Conservation (phyloP, 2,113 vertebrate species). For the Nansenia antarctica region DNA sequence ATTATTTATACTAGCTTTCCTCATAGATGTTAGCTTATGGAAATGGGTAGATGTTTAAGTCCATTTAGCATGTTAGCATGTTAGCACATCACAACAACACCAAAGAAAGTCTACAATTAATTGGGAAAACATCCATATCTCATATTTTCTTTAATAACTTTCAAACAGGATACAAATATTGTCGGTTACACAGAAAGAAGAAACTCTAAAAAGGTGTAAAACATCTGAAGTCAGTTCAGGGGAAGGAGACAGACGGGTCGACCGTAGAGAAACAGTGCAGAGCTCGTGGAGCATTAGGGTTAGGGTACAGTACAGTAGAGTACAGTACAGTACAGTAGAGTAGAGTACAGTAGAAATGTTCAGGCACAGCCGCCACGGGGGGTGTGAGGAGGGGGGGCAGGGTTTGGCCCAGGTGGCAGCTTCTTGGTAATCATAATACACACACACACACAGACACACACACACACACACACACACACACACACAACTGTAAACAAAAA, state of each 20-base stretch:
- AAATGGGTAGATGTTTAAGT: background rate
- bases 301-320: no score
- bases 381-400: constrained; percentile 26
- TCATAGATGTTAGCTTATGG: background rate
- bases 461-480: constrained; percentile 28
- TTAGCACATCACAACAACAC: no score
- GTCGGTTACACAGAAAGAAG: constrained; percentile 48
- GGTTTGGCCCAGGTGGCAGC: constrained; percentile 53
- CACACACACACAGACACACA: constrained; percentile 11
- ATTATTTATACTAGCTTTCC: no score
- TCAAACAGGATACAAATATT: constrained; percentile 67
- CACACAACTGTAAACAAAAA: constrained; percentile 42
- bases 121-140: background rate
- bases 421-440: constrained; percentile 36
- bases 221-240: constrained; percentile 50
- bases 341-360: constrained; percentile 52
- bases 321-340: no score
- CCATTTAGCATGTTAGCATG: background rate
- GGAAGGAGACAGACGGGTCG: background rate
- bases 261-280: constrained; percentile 39
- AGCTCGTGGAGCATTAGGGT: constrained; percentile 42
- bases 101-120: background rate
- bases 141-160: constrained; percentile 64
- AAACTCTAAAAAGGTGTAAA: constrained; percentile 60
- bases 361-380: constrained; percentile 64